Percentiles rank a stretch among this genome's conserved stretches.
Conservation (phyloP, 2,888 invertebrate species). For the Limnephilus rhombicus region DNA sequence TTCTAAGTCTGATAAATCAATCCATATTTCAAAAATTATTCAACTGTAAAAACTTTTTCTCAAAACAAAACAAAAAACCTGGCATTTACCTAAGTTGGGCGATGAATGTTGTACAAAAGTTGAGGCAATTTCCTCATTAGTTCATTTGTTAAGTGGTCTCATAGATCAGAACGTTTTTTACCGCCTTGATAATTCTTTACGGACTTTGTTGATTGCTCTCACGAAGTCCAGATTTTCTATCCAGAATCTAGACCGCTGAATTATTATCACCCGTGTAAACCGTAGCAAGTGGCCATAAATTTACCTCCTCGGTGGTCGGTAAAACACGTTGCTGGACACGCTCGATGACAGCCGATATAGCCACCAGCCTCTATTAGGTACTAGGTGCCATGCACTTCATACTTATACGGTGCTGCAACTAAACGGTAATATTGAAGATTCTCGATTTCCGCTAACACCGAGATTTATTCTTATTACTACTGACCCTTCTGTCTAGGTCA, state of each 20-base stretch:
- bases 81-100: neutral
- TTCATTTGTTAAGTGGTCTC: neutral
- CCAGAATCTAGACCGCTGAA: neutral
- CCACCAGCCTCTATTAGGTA: neutral
- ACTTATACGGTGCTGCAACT: neutral
- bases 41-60: neutral
- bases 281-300: neutral
- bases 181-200: neutral
- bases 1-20: neutral
- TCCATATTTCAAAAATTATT: neutral
- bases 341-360: neutral
- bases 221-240: slow-evolving; percentile 1
- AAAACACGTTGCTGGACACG: neutral
- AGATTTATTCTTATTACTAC: neutral
- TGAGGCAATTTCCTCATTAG: neutral
- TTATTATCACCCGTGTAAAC: neutral
- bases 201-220: neutral
- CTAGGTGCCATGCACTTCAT: neutral
- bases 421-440: neutral
- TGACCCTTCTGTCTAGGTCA: neutral
- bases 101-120: neutral
- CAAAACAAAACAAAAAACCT: neutral
- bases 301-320: neutral
- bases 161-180: too few relatives aligned
- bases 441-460: slow-evolving; percentile 1